phyloP scores from a whole-genome alignment of 92 coral and sea anemone genomes.

The Phenganax subtilis region DNA sequence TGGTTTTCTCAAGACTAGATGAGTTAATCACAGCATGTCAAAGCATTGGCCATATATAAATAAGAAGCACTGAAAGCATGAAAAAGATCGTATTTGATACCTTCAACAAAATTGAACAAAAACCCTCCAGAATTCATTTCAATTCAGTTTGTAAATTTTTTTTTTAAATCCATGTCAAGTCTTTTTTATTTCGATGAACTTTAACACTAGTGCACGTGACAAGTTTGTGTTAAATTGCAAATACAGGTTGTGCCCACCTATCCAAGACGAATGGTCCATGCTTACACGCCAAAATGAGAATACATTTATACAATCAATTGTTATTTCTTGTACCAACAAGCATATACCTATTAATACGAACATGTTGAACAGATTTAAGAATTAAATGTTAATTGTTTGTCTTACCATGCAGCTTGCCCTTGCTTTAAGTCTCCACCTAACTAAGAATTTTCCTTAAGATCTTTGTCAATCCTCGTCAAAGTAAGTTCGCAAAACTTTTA shows the following conservation, averaged over 20 bases:
- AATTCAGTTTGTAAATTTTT: background rate
- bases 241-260: background rate
- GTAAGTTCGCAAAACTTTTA: background rate
- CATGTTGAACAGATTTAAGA: background rate
- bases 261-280: background rate
- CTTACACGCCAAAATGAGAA: background rate
- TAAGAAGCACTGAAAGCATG: background rate
- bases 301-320: background rate
- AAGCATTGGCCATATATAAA: background rate
- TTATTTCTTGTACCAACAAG: background rate
- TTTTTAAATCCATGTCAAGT: background rate
- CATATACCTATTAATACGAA: background rate
- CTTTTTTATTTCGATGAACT: background rate
- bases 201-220: background rate
- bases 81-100: background rate
- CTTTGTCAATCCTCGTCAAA: background rate
- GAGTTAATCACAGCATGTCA: background rate
- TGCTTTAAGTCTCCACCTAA: background rate
- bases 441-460: background rate
- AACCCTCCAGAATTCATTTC: background rate
- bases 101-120: background rate
- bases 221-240: background rate
- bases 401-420: background rate
- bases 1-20: too few relatives aligned
- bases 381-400: too few relatives aligned